phyloP scores from a whole-genome alignment of 1,140 invertebrate genomes.

The Dysdera silvatica region DNA sequence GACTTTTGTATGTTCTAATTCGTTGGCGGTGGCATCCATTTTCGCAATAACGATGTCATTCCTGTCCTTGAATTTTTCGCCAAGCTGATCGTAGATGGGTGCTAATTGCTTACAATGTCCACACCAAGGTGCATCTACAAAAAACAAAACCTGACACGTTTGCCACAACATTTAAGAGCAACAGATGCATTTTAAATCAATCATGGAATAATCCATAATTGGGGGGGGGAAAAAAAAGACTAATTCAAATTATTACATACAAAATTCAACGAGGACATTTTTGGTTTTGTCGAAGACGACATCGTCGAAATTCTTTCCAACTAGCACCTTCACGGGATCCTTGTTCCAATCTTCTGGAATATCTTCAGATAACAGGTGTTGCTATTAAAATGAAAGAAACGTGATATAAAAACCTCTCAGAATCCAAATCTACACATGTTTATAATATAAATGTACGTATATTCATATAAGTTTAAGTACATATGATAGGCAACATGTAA shows the following conservation, averaged over 20 bases:
- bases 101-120: slow-evolving; percentile 92
- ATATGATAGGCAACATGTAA: too few species aligned
- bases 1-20: slow-evolving; percentile 90
- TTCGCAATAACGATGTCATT: slow-evolving; percentile 88
- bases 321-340: slow-evolving; percentile 85
- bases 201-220: background rate
- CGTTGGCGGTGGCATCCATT: slow-evolving; percentile 96
- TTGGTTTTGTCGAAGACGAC: slow-evolving; percentile 82
- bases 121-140: slow-evolving; percentile 78
- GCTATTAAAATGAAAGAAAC: slow-evolving; percentile 43
- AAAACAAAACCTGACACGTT: background rate
- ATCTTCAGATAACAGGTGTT: slow-evolving; percentile 86
- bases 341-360: slow-evolving; percentile 96
- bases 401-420: background rate
- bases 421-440: background rate
- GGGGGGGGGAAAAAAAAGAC: background rate
- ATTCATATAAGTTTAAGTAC: too few species aligned
- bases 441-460: background rate
- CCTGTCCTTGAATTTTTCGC: slow-evolving; percentile 76
- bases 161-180: background rate
- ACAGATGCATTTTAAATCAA: background rate
- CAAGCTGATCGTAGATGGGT: slow-evolving; percentile 88
- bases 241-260: slow-evolving; percentile 39
- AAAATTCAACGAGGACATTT: slow-evolving; percentile 96
- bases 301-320: slow-evolving; percentile 91